A percentile compares a stretch with the other conserved stretches of the same genome.
phyloP scores from a whole-genome alignment of 2,797 vertebrate genomes.

The Anolis apletophallus region DNA sequence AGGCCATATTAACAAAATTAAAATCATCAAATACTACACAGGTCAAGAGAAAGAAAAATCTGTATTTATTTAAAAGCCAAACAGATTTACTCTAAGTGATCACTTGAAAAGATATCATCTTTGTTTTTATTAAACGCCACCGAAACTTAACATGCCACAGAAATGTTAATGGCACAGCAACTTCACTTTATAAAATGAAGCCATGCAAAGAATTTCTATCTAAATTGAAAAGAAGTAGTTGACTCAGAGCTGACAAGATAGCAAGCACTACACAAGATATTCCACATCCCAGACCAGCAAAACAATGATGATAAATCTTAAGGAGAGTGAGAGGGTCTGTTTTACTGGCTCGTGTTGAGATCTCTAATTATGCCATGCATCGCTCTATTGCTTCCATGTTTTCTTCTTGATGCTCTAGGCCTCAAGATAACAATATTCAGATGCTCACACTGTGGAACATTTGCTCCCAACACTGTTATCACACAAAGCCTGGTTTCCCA shows the following conservation, averaged over 20 bases:
- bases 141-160: not conserved
- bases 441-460: not conserved
- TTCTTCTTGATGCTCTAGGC: not conserved
- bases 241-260: not conserved
- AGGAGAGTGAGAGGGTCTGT: not conserved
- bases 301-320: not conserved
- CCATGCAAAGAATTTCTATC: not conserved
- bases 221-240: not conserved
- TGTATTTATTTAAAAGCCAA: not conserved
- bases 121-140: not conserved
- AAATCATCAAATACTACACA: not conserved
- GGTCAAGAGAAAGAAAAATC: not conserved
- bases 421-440: not conserved
- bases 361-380: not conserved
- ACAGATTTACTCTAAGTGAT: not conserved
- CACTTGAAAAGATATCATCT: not conserved
- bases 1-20: not conserved
- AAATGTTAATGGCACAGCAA: not conserved
- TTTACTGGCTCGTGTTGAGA: not conserved
- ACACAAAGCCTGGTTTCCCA: not conserved
- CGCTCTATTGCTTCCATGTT: conserved; percentile 3
- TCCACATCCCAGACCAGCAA: not conserved
- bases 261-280: not conserved
- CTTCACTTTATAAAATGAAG: not conserved
- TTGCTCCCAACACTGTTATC: not conserved